These are phyloP conservation scores for Ameiurus melas DNA, from an alignment of 2,113 vertebrate species.

Conservation along the genomic window DNA sequence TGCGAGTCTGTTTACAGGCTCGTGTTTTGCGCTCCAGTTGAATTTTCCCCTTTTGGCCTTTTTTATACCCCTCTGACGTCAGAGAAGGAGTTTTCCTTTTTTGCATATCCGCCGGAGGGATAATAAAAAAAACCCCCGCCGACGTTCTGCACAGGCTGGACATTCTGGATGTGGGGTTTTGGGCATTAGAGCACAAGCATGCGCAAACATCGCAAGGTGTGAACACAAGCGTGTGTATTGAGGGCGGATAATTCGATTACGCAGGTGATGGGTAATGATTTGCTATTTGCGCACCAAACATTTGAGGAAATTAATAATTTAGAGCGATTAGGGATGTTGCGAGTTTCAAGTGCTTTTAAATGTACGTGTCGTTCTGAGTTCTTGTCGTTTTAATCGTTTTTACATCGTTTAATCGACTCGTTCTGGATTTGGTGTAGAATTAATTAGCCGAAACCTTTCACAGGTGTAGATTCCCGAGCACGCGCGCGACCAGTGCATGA, in stretches of 20 bases:
- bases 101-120: slow-evolving; percentile 26
- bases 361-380: neutral
- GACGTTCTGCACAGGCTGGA: neutral
- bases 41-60: slow-evolving; percentile 68
- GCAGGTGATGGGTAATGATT: slow-evolving; percentile 53
- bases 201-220: slow-evolving; percentile 60
- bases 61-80: slow-evolving; percentile 95
- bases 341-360: neutral
- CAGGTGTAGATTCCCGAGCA: neutral
- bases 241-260: slow-evolving; percentile 90
- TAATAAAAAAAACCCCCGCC: neutral
- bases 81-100: slow-evolving; percentile 67
- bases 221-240: slow-evolving; percentile 82
- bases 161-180: neutral
- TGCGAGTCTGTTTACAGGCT: neutral
- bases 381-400: neutral
- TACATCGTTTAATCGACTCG: no score
- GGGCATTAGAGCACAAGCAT: neutral
- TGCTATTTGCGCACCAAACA: neutral
- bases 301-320: slow-evolving; percentile 2
- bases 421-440: neutral
- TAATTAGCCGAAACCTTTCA: neutral
- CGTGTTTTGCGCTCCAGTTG: slow-evolving; percentile 65
- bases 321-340: neutral
- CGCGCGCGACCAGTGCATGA: neutral